Base-by-base conservation (phyloP, 2,888 invertebrate genomes). In the Pardosa pseudoannulata region DNA sequence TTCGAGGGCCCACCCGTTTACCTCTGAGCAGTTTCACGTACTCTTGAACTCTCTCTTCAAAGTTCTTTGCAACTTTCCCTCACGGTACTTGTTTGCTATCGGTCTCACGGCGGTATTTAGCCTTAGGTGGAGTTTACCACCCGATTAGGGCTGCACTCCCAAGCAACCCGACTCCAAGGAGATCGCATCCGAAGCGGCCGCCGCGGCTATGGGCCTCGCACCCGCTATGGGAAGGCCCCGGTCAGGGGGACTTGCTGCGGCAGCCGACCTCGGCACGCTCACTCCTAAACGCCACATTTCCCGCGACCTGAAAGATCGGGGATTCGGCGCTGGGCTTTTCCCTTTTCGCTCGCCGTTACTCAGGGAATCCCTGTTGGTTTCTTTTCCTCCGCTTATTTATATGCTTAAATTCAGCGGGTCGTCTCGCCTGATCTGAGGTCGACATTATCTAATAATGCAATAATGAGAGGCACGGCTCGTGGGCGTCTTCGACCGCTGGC, bases 11-110 rank as follows among this genome's bases (percentile, higher is more conserved):
- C n/a, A n/a, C n/a, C n/a, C n/a, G n/a, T n/a, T n/a, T n/a, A n/a
- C n/a, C n/a, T 91, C 90, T 90, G 88, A 90, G 90, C 92, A 92
- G 92, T 93, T 93, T 93, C 92, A 92, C 92, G 91, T 91, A 92
- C 93, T 93, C 92, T 93, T 93, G 92, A 93, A 93, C 92, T 92
- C 93, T 92, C 93, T 94, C 93, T 94, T 93, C 93, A 94, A 93
- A 94, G 94, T 94, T 93, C 94, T 94, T 94, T 94, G 93, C 93
- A 94, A 92, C 94, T 94, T 94, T 94, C 94, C 94, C 93, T 94
- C 94, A 93, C 93, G 93, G 93, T 93, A 93, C 93, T 94, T 94
- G 91, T 92, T 93, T 92, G 93, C 94, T 94, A 94, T 94, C 93
- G 93, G 93, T 93, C 93, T 94, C 93, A 92, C 92, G 93, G 92